These are phyloP conservation scores for Neomonachus schauinslandi DNA, from an alignment of 2,113 vertebrate genomes.

Conservation along the genomic window DNA sequence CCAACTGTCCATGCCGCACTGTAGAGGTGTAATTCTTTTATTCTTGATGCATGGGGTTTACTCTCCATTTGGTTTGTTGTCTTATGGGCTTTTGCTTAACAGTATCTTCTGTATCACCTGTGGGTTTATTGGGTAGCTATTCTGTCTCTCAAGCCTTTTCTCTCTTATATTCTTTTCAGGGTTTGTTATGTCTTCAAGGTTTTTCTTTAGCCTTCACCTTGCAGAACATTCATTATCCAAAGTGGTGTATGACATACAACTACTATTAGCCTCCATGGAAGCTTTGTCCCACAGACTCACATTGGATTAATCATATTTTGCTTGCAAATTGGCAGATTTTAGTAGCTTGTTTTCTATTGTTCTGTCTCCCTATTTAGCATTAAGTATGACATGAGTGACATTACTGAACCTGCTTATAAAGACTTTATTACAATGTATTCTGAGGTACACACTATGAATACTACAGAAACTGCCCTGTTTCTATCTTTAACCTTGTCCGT, in stretches of 20 bases:
- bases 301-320: not conserved
- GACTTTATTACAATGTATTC: conserved; percentile 19
- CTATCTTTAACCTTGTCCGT: conserved; percentile 55
- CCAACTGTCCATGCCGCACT: not conserved
- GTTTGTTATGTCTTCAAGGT: not conserved
- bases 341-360: not conserved
- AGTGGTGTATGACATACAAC: not conserved
- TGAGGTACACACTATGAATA: conserved; percentile 40
- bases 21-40: not conserved
- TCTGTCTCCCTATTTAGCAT: conserved; percentile 27
- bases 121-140: not conserved
- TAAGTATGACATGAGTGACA: conserved; percentile 52
- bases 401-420: conserved; percentile 36
- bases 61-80: not conserved
- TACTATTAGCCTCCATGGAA: not conserved
- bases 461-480: conserved; percentile 12
- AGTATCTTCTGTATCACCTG: not conserved
- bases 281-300: not conserved
- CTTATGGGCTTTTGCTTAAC: not conserved
- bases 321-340: conserved; percentile 34
- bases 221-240: not conserved
- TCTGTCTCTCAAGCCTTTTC: not conserved
- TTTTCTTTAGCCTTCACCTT: not conserved
- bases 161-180: not conserved
- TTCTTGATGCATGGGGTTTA: not conserved